Base-by-base conservation (phyloP, 1,140 invertebrate genomes). In the Drosophila arawakana region DNA sequence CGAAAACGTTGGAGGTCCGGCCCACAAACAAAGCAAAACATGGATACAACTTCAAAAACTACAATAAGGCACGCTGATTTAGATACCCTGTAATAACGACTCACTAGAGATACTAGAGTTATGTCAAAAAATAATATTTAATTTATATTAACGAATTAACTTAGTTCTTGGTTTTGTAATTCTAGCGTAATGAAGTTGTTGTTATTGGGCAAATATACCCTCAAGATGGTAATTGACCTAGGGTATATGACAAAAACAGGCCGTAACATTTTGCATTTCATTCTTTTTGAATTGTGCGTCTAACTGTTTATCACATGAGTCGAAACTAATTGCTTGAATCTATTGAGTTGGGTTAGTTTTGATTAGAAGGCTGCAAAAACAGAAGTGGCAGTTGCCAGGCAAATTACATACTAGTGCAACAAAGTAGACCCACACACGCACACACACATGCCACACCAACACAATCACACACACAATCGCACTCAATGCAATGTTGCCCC, bases 231-330 rank as follows among this genome's bases (percentile, higher is more conserved):
- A 44, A 10, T 41, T 30, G 2, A 0, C 30, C 2, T 43, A 46
- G 41, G 50, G 68, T 63, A 71, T 63, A 18, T 35, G n/a, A 30
- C 7, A 49, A 70, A 63, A 65, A 47, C 34, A 35, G 60, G 2
- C 41, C 49, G 21, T 62, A 69, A 69, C 37, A 68, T 55, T 69
- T 85, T 70, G 44, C 44, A 69, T 68, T 81, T 71, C 47, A 66
- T 78, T 70, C 54, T 71, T 68, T 73, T 61, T 52, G 52, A 21
- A 44, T 5, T 70, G 34, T 50, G 41, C 60, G 49, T 11, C 80
- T 83, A 88, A 88, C 83, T 88, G 83, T 88, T 88, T 88, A 88
- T 89, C 83, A 67, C 76, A 77, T 76, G 68, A 61, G 50, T 44
- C 54, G 63, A 49, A 35, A 41, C 73, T 88, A 88, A 88, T 88